Percentiles rank a stretch among this genome's conserved stretches.
These are phyloP conservation scores for Corydoras sp. DNA, from an alignment of 2,113 vertebrate genomes.

Conservation along the genomic window DNA sequence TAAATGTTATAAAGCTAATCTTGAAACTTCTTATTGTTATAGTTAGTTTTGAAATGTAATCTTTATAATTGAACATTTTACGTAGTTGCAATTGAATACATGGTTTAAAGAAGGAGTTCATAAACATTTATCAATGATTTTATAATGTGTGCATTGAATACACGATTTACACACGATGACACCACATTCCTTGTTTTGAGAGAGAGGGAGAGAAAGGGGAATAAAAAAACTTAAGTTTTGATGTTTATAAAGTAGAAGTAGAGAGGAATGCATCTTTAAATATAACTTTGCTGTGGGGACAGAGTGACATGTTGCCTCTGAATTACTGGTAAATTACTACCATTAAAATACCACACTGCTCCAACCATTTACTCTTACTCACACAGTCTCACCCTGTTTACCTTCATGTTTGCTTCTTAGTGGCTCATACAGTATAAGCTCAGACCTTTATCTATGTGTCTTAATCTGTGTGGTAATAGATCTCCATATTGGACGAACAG, in stretches of 20 bases:
- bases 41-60: no score
- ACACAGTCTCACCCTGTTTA: not conserved
- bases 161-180: constrained; percentile 46
- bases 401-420: not conserved
- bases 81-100: no score
- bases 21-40: no score
- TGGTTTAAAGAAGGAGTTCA: not conserved
- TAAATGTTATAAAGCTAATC: no score
- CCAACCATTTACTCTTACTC: not conserved
- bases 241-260: constrained; percentile 33
- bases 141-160: constrained; percentile 50
- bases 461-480: not conserved
- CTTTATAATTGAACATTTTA: no score
- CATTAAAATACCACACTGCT: constrained; percentile 52
- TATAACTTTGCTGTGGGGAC: constrained; percentile 55
- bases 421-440: not conserved
- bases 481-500: no score
- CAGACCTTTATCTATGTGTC: not conserved
- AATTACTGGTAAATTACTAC: constrained; percentile 52
- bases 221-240: no score
- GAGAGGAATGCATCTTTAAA: constrained; percentile 53
- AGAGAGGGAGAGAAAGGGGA: not conserved
- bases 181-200: constrained; percentile 43
- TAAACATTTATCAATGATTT: constrained; percentile 41
- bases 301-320: constrained; percentile 43